phyloP scores from a whole-genome alignment of 2,113 vertebrate species.

The Nibea coibor region DNA sequence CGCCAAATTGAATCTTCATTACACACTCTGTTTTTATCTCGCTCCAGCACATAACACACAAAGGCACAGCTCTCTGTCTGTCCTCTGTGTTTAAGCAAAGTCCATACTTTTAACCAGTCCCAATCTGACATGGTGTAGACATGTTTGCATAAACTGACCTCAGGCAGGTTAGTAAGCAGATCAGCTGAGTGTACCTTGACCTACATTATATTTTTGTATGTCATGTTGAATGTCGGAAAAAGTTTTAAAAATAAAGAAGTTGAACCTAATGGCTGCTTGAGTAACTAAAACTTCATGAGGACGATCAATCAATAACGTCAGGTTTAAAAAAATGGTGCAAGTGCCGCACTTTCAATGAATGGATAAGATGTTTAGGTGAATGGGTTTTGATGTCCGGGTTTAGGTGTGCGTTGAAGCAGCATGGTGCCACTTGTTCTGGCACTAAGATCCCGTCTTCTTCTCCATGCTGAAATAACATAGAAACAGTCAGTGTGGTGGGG shows the following conservation, averaged over 20 bases:
- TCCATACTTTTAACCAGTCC: neutral
- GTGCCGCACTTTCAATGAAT: constrained; percentile 33
- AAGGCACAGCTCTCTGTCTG: neutral
- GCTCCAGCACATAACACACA: constrained; percentile 3
- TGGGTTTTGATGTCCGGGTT: constrained; percentile 33
- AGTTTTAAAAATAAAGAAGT: constrained; percentile 11
- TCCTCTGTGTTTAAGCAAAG: constrained; percentile 14
- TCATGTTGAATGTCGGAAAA: constrained; percentile 16
- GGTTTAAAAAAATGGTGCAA: constrained; percentile 15
- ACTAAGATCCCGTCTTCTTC: constrained; percentile 75
- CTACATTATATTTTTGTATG: constrained; percentile 11
- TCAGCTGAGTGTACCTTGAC: constrained; percentile 30
- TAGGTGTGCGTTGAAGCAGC: constrained; percentile 21
- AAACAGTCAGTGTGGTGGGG: neutral
- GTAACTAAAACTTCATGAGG: constrained; percentile 18
- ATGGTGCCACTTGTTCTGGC: neutral
- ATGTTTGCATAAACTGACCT: constrained; percentile 3
- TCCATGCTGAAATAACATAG: constrained; percentile 73
- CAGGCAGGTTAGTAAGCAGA: neutral
- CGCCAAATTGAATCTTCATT: neutral
- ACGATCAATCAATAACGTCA: neutral
- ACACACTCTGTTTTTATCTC: neutral
- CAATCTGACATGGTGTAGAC: neutral
- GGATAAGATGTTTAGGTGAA: constrained; percentile 19
- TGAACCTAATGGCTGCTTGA: constrained; percentile 26